Conservation (phyloP, 2,888 invertebrate genomes). For the Trileptium ribeirensis region DNA sequence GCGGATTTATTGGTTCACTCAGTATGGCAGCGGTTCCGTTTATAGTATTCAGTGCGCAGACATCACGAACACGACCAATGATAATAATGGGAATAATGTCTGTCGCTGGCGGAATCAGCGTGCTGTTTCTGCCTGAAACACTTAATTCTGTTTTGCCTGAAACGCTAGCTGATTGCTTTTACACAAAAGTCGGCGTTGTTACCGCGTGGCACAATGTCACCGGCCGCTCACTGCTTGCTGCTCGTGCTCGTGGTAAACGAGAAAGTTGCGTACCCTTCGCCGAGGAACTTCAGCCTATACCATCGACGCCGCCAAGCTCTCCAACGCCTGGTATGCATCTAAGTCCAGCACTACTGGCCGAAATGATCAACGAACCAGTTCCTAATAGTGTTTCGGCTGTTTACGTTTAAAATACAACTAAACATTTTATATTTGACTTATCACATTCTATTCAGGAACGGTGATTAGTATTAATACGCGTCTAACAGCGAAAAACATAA, state of each 20-base stretch:
- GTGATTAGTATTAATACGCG: no score
- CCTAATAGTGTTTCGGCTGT: no score
- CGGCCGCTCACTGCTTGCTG: not conserved
- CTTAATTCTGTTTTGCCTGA: not conserved
- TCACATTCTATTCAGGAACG: no score
- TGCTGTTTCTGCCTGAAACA: slow-evolving; percentile 14
- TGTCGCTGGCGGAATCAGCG: slow-evolving; percentile 1
- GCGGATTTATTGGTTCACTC: not conserved
- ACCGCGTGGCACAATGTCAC: not conserved
- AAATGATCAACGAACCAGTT: no score
- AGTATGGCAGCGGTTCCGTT: slow-evolving; percentile 13
- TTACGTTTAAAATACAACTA: no score
- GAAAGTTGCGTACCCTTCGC: not conserved
- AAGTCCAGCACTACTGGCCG: no score
- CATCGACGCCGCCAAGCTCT: no score
- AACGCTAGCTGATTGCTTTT: slow-evolving; percentile 4
- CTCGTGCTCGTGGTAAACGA: not conserved
- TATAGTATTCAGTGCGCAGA: not conserved
- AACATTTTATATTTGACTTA: no score
- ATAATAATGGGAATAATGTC: slow-evolving; percentile 17
- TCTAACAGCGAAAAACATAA: no score
- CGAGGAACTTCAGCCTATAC: no score
- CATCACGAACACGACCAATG: slow-evolving; percentile 6
- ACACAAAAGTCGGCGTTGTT: not conserved
- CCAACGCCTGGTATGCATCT: no score